Conservation (phyloP, 2,888 invertebrate genomes). For the Coelinius sp. region DNA sequence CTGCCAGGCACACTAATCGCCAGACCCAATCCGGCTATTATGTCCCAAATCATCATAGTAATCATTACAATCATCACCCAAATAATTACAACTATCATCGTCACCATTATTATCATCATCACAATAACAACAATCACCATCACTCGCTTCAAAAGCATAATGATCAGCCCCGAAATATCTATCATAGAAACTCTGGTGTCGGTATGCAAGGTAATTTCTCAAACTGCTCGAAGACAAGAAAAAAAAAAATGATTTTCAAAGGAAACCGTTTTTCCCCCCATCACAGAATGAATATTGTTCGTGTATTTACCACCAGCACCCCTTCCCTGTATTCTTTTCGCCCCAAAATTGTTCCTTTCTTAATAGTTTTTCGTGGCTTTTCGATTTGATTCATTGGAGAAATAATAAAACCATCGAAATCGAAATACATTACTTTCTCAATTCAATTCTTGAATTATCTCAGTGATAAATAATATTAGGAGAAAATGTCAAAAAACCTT, state of each 20-base stretch:
- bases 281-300: conserved; percentile 55
- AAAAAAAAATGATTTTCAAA: conserved; percentile 26
- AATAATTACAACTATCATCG: conserved; percentile 76
- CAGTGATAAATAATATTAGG: neutral
- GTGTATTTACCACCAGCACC: conserved; percentile 14
- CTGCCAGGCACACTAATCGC: conserved; percentile 72
- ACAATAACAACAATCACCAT: conserved; percentile 73
- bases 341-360: neutral
- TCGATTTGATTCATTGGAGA: neutral
- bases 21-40: conserved; percentile 71
- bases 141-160: conserved; percentile 73
- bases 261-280: conserved; percentile 46
- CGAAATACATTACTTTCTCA: neutral
- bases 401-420: no score
- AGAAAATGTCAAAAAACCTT: neutral
- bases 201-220: conserved; percentile 74
- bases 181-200: conserved; percentile 76
- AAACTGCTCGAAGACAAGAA: conserved; percentile 20
- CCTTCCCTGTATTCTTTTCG: neutral
- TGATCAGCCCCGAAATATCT: conserved; percentile 72
- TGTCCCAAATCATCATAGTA: conserved; percentile 73
- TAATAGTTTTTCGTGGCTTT: neutral
- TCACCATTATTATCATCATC: conserved; percentile 75
- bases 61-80: conserved; percentile 73
- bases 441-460: neutral